Evolutionary conservation across 2,888 invertebrate species (phyloP).

Genomic region (Archips crataeganus): DNA sequence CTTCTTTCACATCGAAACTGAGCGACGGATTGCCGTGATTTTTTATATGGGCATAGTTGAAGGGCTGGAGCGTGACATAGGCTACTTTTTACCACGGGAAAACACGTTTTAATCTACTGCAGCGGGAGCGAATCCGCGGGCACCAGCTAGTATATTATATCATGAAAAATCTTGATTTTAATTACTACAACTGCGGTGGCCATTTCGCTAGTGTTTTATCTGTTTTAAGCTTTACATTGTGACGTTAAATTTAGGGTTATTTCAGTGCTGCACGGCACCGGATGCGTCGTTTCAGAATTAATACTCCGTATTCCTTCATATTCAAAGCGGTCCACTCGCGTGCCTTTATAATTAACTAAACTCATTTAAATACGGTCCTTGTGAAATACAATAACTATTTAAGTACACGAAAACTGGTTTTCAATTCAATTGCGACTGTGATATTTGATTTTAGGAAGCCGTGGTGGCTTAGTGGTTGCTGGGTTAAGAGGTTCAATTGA

Average conservation of each 20-base stretch:
- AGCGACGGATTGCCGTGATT: too few species aligned
- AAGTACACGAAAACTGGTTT: background rate
- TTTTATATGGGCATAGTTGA: too few species aligned
- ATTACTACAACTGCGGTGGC: background rate
- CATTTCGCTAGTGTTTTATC: background rate
- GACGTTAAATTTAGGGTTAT: slow-evolving; percentile 33
- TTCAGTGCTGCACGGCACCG: slow-evolving; percentile 23
- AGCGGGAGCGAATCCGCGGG: too few species aligned
- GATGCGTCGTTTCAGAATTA: slow-evolving; percentile 28
- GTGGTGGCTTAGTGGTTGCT: too few species aligned
- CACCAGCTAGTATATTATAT: too few species aligned
- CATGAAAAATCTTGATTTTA: too few species aligned
- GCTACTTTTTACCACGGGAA: too few species aligned
- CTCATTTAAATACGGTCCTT: slow-evolving; percentile 2
- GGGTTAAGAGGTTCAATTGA: too few species aligned
- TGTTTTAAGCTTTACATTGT: slow-evolving; percentile 17
- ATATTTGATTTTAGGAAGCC: too few species aligned
- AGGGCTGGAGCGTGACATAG: too few species aligned
- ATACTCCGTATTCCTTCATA: slow-evolving; percentile 16
- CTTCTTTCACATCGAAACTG: too few species aligned
- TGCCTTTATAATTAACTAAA: background rate
- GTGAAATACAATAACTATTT: background rate
- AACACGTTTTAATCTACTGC: too few species aligned
- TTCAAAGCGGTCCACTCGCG: slow-evolving; percentile 1
- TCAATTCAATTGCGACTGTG: background rate